Conservation (phyloP, 2,797 vertebrate species). For the Choloepus didactylus region DNA sequence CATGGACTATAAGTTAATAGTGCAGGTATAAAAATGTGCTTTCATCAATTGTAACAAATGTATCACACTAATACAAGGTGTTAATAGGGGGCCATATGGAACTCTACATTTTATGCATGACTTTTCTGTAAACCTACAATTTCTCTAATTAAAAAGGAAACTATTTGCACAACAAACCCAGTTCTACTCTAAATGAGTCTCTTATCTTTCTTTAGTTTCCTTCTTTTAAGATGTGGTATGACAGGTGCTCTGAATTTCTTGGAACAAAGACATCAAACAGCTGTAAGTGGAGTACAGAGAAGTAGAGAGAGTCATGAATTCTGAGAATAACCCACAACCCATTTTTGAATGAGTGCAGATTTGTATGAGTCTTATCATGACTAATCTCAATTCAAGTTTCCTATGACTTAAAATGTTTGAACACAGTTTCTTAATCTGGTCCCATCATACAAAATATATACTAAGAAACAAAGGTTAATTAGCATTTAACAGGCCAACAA, state of each 20-base stretch:
- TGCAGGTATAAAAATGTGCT: too few relatives aligned
- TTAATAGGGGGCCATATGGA: too few relatives aligned
- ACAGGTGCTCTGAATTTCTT: slow-evolving; percentile 74
- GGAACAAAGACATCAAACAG: slow-evolving; percentile 64
- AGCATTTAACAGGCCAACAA: neutral
- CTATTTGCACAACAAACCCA: neutral
- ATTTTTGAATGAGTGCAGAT: slow-evolving; percentile 32
- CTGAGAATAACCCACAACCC: slow-evolving; percentile 76
- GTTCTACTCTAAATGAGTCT: neutral
- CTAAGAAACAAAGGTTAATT: neutral
- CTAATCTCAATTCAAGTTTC: slow-evolving; percentile 58
- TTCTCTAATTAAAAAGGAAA: neutral
- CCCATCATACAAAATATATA: neutral
- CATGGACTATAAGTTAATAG: too few relatives aligned
- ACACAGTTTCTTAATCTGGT: slow-evolving; percentile 18
- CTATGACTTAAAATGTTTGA: slow-evolving; percentile 46
- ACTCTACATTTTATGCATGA: too few relatives aligned
- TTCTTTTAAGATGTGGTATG: slow-evolving; percentile 59
- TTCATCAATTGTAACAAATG: too few relatives aligned
- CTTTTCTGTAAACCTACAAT: too few relatives aligned
- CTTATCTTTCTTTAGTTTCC: slow-evolving; percentile 54
- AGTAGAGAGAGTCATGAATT: slow-evolving; percentile 52
- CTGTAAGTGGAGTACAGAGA: slow-evolving; percentile 13
- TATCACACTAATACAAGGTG: too few relatives aligned
- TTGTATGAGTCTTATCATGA: slow-evolving; percentile 30